These are phyloP conservation scores for Hystrix brachyura DNA, from an alignment of 2,113 vertebrate genomes.

Conservation along the genomic window DNA sequence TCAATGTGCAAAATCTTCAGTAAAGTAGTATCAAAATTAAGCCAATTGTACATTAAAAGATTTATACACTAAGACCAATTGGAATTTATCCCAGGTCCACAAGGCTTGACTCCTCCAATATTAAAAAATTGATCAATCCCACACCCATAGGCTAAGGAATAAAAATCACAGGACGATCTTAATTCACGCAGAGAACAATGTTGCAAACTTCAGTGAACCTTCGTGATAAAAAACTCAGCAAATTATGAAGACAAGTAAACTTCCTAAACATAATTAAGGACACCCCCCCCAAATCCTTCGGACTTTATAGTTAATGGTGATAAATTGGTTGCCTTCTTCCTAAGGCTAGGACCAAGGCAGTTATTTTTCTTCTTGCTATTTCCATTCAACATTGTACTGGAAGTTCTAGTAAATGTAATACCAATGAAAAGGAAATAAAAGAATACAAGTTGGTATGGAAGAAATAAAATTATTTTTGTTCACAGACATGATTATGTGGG, in stretches of 20 bases:
- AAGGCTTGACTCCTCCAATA: background rate
- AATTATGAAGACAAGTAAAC: background rate
- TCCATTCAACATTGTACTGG: background rate
- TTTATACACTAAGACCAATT: background rate
- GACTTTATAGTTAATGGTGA: background rate
- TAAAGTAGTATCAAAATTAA: background rate
- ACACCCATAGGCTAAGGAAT: background rate
- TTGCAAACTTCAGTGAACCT: background rate
- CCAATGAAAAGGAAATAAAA: background rate
- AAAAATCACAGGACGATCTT: background rate
- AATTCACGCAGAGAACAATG: background rate
- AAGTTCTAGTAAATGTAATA: background rate
- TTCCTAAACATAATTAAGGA: background rate
- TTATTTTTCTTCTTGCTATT: background rate
- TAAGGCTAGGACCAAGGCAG: background rate
- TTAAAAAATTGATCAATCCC: background rate
- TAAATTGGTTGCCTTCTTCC: background rate
- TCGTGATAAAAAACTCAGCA: background rate
- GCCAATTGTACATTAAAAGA: background rate
- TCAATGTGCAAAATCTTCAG: background rate
- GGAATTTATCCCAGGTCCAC: background rate
- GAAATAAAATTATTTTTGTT: background rate
- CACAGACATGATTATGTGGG: background rate
- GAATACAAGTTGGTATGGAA: background rate
- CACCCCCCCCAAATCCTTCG: background rate